phyloP scores from a whole-genome alignment of 1,140 invertebrate genomes.

The Steinernema khuongi region DNA sequence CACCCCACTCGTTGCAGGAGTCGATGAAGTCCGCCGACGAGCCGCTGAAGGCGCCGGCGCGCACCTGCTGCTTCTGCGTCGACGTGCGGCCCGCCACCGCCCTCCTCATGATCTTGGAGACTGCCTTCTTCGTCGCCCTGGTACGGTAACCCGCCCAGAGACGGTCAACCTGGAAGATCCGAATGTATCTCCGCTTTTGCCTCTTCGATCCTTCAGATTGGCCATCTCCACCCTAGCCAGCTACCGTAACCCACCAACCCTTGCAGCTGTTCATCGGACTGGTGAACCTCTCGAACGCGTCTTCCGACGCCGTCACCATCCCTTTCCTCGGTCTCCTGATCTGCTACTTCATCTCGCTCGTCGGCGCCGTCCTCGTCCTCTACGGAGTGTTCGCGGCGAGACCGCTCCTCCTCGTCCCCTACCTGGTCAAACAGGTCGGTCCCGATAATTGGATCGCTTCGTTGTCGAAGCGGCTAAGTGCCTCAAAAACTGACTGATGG shows the following conservation, averaged over 20 bases:
- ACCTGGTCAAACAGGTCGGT: background rate
- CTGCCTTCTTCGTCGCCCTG: background rate
- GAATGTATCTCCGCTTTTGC: too few relatives aligned
- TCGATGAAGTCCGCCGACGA: background rate
- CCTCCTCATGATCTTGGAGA: constrained; percentile 3
- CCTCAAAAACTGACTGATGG: too few relatives aligned
- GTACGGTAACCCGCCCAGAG: too few relatives aligned
- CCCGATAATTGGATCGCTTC: background rate
- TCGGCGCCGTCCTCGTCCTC: constrained; percentile 1
- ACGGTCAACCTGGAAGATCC: too few relatives aligned
- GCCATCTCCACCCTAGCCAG: background rate
- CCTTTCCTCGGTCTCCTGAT: background rate
- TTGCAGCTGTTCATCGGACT: background rate
- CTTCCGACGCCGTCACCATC: background rate
- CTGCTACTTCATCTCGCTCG: constrained; percentile 5
- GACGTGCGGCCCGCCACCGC: background rate
- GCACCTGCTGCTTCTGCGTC: background rate
- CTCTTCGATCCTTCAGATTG: too few relatives aligned
- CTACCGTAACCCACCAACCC: background rate
- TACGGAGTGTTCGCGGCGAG: background rate
- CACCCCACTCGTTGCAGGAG: background rate
- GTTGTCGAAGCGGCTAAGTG: too few relatives aligned
- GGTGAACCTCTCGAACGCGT: background rate
- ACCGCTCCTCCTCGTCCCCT: background rate
- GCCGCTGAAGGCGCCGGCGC: background rate